Evolutionary conservation across 2,113 vertebrate species (phyloP).

Genomic region (Telmatochromis brachygnathus): DNA sequence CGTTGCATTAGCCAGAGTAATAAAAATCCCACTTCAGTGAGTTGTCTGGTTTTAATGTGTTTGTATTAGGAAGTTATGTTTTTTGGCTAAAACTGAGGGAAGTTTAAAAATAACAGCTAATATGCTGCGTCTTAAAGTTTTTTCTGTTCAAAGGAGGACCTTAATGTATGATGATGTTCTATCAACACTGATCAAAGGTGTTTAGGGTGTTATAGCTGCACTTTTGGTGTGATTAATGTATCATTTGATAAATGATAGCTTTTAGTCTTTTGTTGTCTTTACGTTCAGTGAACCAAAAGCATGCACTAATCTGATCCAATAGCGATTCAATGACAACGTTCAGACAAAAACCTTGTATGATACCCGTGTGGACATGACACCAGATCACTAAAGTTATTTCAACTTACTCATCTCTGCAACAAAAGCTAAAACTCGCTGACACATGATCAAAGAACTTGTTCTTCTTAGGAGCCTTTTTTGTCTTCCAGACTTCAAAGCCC

Average conservation of each 20-base stretch:
- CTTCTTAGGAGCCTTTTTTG: constrained; percentile 46
- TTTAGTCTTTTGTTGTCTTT: constrained; percentile 37
- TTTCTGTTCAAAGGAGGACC: neutral
- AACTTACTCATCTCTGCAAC: constrained; percentile 59
- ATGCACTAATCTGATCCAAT: constrained; percentile 37
- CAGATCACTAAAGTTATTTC: constrained; percentile 41
- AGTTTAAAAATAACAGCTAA: neutral
- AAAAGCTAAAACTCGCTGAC: constrained; percentile 57
- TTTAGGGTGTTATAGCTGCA: neutral
- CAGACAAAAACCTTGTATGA: constrained; percentile 38
- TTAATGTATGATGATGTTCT: constrained; percentile 22
- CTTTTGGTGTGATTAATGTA: constrained; percentile 41
- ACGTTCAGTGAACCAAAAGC: constrained; percentile 5
- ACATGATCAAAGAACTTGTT: constrained; percentile 60
- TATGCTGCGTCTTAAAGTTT: neutral
- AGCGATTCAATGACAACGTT: constrained; percentile 13
- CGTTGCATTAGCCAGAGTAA: constrained; percentile 12
- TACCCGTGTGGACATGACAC: constrained; percentile 30
- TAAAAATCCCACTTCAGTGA: constrained; percentile 52
- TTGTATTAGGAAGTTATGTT: constrained; percentile 5
- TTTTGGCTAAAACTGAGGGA: constrained; percentile 1
- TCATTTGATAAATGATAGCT: constrained; percentile 51
- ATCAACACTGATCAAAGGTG: neutral
- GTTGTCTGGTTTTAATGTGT: constrained; percentile 18
- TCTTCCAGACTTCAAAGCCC: constrained; percentile 58